Evolutionary conservation across 2,113 vertebrate genomes (phyloP).

Genomic region (Bufo gargarizans): DNA sequence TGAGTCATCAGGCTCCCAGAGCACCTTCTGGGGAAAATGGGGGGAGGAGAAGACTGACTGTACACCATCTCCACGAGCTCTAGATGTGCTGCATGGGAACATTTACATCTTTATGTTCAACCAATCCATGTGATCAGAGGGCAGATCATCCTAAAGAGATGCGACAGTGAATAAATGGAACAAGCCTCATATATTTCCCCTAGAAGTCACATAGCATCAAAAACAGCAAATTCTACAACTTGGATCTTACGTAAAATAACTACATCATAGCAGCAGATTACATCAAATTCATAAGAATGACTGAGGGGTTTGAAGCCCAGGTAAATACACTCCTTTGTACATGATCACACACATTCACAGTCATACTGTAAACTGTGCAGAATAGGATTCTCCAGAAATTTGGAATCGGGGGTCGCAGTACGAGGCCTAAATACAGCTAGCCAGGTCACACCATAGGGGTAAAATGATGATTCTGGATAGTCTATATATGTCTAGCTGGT

Average conservation of each 20-base stretch:
- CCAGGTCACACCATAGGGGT: too few species aligned
- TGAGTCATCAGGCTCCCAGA: slow-evolving; percentile 74
- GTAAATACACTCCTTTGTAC: not conserved
- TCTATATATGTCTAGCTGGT: not conserved
- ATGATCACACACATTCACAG: not conserved
- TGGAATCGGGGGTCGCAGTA: too few species aligned
- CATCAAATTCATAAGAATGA: not conserved
- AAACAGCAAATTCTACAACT: not conserved
- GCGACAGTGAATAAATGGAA: not conserved
- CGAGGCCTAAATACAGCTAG: too few species aligned
- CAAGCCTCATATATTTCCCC: not conserved
- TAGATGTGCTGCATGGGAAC: not conserved
- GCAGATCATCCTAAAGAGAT: slow-evolving; percentile 21
- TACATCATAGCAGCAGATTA: not conserved
- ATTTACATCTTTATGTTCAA: not conserved
- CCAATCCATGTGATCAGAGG: slow-evolving; percentile 12
- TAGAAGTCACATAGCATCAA: not conserved
- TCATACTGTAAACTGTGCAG: not conserved
- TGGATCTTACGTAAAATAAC: not conserved
- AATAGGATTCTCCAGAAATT: not conserved
- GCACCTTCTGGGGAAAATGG: slow-evolving; percentile 63
- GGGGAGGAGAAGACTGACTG: slow-evolving; percentile 16
- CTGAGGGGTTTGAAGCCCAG: not conserved
- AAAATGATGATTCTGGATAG: not conserved
- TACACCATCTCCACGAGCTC: slow-evolving; percentile 13